Conservation (phyloP, 1,140 invertebrate species). For the Neuroterus valhalla region DNA sequence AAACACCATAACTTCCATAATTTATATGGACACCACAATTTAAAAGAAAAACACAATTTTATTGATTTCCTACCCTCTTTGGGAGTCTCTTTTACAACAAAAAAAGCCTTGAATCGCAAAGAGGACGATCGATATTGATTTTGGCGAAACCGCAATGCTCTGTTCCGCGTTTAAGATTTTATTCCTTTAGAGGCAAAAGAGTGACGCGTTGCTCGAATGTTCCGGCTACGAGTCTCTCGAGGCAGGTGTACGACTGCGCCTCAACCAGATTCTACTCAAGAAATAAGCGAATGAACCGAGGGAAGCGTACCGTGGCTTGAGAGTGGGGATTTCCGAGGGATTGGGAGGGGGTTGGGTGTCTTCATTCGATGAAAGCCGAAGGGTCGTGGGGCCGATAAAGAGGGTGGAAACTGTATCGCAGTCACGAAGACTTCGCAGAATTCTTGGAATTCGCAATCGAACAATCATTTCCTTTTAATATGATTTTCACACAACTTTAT, state of each 20-base stretch:
- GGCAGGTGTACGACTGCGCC: constrained; percentile 28
- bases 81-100: background rate
- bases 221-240: constrained; percentile 13
- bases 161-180: background rate
- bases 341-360: background rate
- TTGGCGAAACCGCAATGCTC: constrained; percentile 2
- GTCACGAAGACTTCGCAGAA: constrained; percentile 16
- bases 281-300: too few species aligned
- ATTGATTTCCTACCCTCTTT: background rate
- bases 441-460: constrained; percentile 17
- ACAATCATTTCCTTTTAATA: too few species aligned
- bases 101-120: background rate
- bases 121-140: constrained; percentile 26
- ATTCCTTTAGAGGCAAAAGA: constrained; percentile 2
- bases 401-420: background rate
- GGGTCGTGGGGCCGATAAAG: background rate
- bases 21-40: background rate
- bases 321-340: background rate
- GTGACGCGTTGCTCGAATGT: background rate
- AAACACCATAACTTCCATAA: background rate
- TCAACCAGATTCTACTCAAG: background rate
- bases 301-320: background rate
- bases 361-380: background rate
- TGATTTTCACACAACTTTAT: too few species aligned
- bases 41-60: background rate